Base-by-base conservation (phyloP, 2,888 invertebrate genomes). In the Drosophila mettleri region DNA sequence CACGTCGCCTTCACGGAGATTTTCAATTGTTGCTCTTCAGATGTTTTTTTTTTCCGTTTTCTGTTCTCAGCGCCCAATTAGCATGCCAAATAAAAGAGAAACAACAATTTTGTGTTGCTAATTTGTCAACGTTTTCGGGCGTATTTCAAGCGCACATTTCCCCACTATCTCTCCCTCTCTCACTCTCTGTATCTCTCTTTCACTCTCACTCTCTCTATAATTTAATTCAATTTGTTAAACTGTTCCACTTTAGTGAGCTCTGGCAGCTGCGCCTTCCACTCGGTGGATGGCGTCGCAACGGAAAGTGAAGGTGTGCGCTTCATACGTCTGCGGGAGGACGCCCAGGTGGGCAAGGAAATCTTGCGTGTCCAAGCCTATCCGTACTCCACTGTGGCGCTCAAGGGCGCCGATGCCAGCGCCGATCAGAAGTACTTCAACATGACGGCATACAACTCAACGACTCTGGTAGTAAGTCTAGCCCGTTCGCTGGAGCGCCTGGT, bases 191-290 rank as follows among this genome's bases (percentile, higher is more conserved):
- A 18, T 38, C 38, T 10, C 33, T 14, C 31, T 20, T 5, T 33
- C 12, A 18, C 5, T 1, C 29, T 20, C 43, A 1, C n/a, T 12
- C 22, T 22, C 0, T 34, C 10, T 33, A 2, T 36, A 49, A n/a
- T 38, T 33, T 43, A 36, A 51, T 41, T 33, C 52, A 27, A 51
- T 62, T 36, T 46, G n/a, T 36, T 10, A 20, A 31, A 45, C 58
- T 67, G 43, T 46, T 68, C 48, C 61, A 83, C 53, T 80, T 71
- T 69, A 82, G 71, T 64, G 7, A 1, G 95, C 92, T 80, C 94
- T 93, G 10, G 93, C 95, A 96, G 95, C 90, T 97, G 97, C 91
- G 96, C 96, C 90, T 97, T 97, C 92, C 96, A 96, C 89, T 96
- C 97, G 8, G 93, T 94, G 43, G 91, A 92, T 70, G 92, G 92